These are phyloP conservation scores for Trinorchestia longiramus DNA, from an alignment of 1,140 invertebrate genomes.

Conservation along the genomic window DNA sequence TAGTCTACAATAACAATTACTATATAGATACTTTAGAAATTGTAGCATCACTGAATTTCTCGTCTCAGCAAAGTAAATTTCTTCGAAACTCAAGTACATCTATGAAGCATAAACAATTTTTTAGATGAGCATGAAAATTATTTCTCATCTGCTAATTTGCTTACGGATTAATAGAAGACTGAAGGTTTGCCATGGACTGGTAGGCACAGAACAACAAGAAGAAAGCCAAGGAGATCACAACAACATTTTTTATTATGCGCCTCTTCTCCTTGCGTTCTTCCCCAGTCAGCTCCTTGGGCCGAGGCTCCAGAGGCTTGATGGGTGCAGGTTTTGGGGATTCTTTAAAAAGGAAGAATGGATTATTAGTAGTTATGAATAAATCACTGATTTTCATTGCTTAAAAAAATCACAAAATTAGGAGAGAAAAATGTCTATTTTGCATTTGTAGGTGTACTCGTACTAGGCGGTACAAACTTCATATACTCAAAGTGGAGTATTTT, in stretches of 20 bases:
- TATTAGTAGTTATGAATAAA: not conserved
- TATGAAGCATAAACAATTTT: no score
- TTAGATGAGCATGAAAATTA: not conserved
- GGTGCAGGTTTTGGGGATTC: not conserved
- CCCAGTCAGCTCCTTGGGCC: conserved; percentile 15
- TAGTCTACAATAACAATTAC: no score
- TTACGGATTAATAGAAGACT: conserved; percentile 67
- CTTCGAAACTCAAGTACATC: not conserved
- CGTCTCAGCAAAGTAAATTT: no score
- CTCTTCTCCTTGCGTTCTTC: conserved; percentile 16
- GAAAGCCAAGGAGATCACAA: conserved; percentile 86
- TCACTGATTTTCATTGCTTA: not conserved
- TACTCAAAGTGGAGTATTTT: no score
- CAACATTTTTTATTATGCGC: conserved; percentile 86
- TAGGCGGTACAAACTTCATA: no score
- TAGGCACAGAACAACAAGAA: conserved; percentile 96
- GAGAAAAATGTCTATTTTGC: no score
- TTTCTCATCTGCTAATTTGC: not conserved
- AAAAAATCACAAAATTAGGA: no score
- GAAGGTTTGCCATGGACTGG: conserved; percentile 89
- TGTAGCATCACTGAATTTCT: no score
- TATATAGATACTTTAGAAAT: no score
- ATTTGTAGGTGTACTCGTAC: no score
- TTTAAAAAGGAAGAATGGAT: not conserved
- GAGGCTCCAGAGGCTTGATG: not conserved